Conservation (phyloP, 2,113 vertebrate genomes). For the Progne subis region DNA sequence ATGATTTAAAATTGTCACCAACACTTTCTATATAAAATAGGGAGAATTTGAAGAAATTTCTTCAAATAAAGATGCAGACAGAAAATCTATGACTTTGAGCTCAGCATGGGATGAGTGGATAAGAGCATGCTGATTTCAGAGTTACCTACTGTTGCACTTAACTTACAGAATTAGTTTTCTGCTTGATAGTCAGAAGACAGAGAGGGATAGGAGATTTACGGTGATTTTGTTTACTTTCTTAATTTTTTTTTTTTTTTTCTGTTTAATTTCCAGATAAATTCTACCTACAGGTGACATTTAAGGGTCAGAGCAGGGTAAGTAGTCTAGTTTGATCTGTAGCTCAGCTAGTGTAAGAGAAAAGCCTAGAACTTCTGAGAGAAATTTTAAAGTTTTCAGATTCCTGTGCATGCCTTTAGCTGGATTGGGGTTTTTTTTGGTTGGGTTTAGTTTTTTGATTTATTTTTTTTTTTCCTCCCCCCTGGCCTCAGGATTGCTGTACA, state of each 20-base stretch:
- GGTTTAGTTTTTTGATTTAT: background rate
- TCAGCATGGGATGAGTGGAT: background rate
- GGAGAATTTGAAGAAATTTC: background rate
- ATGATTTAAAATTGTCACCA: background rate
- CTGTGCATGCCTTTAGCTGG: background rate
- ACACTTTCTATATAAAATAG: background rate
- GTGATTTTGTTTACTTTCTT: background rate
- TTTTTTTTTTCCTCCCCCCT: background rate
- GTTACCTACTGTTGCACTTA: background rate
- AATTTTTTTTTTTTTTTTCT: background rate
- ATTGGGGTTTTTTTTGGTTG: background rate
- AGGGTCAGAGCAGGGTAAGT: background rate
- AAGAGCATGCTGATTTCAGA: background rate
- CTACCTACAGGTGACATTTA: background rate
- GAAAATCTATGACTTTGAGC: background rate
- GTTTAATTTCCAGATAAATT: background rate
- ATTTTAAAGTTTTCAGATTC: background rate
- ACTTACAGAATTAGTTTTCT: background rate
- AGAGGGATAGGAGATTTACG: background rate
- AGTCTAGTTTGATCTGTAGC: background rate
- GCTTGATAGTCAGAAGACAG: background rate
- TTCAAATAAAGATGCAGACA: background rate
- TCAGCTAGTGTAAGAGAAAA: background rate
- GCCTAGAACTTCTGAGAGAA: background rate
- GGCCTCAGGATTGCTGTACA: background rate